Percentiles rank a stretch among this genome's conserved stretches.
These are phyloP conservation scores for Pterophyllum scalare DNA, from an alignment of 2,113 vertebrate genomes.

Conservation along the genomic window DNA sequence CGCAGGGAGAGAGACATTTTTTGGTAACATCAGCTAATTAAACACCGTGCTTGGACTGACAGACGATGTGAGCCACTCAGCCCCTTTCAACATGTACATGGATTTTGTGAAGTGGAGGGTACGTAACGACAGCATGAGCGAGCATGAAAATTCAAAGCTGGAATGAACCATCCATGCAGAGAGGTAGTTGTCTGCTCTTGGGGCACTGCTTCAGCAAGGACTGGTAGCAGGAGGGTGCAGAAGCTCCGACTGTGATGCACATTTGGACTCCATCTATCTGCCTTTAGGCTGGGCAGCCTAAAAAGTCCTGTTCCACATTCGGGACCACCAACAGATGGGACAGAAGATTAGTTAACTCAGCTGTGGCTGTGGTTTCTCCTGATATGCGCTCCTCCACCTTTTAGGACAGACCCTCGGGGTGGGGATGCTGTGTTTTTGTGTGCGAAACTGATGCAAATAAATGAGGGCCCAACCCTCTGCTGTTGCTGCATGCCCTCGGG, in stretches of 20 bases:
- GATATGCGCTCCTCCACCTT: slow-evolving; percentile 39
- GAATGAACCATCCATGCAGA: slow-evolving; percentile 37
- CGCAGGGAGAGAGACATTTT: not conserved
- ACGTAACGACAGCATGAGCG: slow-evolving; percentile 46
- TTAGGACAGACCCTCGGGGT: slow-evolving; percentile 39
- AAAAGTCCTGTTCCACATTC: slow-evolving; percentile 24
- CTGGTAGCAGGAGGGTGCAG: not conserved
- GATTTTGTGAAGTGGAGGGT: slow-evolving; percentile 50
- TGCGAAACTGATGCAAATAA: slow-evolving; percentile 32
- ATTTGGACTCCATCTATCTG: slow-evolving; percentile 34
- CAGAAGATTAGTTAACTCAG: slow-evolving; percentile 27
- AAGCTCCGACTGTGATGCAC: slow-evolving; percentile 16
- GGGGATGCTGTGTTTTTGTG: slow-evolving; percentile 27
- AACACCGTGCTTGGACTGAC: not conserved
- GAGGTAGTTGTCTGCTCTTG: slow-evolving; percentile 22
- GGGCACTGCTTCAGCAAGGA: slow-evolving; percentile 13
- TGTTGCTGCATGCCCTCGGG: slow-evolving; percentile 56
- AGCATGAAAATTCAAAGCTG: slow-evolving; percentile 53
- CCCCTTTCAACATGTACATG: slow-evolving; percentile 17
- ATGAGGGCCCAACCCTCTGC: slow-evolving; percentile 51
- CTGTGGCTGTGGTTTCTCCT: slow-evolving; percentile 23
- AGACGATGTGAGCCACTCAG: slow-evolving; percentile 29
- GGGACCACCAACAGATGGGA: slow-evolving; percentile 64
- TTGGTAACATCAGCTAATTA: slow-evolving; percentile 1
- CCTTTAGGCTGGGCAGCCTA: slow-evolving; percentile 32